Base-by-base conservation (phyloP, 2,797 vertebrate genomes). In the Megaceryle alcyon region DNA sequence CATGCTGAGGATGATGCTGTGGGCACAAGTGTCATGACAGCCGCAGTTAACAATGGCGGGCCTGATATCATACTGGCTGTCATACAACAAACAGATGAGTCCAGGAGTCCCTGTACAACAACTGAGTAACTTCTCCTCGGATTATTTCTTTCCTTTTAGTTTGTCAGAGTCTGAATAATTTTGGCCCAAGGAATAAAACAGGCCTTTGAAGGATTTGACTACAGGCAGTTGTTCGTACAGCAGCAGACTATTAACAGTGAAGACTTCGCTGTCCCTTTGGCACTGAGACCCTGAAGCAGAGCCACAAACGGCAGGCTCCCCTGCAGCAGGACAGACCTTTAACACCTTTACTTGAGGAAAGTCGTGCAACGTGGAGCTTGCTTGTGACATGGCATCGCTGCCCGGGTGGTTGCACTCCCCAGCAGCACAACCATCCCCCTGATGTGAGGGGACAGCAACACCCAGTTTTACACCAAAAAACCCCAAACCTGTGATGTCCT, bases 381-480 rank as follows among this genome's bases (percentile, higher is more conserved):
- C n/a, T 23, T 10, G 4, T 7, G 48, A 10, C 22, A 6, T 0
- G 4, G 69, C 44, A 17, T 8, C 2, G 0, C 46, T 15, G 35
- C 19, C 22, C 3, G 1, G 31, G 14, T 41, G 5, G 48, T 22
- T 37, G 35, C 64, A 4, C 28, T 15, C 10, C 54, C 10, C 7
- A 2, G 4, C 6, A 6, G 1, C 33, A 29, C 20, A 2, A 66
- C 57, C 22, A 7, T 8, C 6, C 12, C 22, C 10, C 28, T 4
- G 23, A 0, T 0, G 43, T 0, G 19, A 6, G 25, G 35, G 6
- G 2, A 6, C 61, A 14, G 22, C 33, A 68, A 49, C 65, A 8
- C 17, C 3, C 63, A 0, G 18, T 4, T 43, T 26, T 15, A 28
- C 44, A 7, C 28, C 46, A 16, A 2, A 11, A 9, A 14, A 3